These are phyloP conservation scores for Stictocephala bisonia DNA, from an alignment of 2,888 invertebrate genomes.

Conservation along the genomic window DNA sequence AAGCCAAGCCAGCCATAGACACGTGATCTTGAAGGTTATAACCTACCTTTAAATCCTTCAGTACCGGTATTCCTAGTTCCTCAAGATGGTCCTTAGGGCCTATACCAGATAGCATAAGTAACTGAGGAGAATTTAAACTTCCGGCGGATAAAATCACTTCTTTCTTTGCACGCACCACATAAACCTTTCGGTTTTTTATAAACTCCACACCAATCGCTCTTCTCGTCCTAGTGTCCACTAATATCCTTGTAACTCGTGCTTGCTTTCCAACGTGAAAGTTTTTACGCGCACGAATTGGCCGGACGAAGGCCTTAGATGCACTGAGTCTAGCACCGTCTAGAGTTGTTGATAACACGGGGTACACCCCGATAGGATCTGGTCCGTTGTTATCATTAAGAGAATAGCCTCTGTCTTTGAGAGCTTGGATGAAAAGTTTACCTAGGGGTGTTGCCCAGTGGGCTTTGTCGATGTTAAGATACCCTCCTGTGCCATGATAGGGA, in stretches of 20 bases:
- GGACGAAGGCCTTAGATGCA: slow-evolving; percentile 73
- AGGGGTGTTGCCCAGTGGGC: slow-evolving; percentile 68
- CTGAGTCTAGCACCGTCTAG: slow-evolving; percentile 73
- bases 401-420: slow-evolving; percentile 75
- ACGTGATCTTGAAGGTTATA: slow-evolving; percentile 65
- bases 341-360: slow-evolving; percentile 73
- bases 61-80: slow-evolving; percentile 63
- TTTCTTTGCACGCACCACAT: slow-evolving; percentile 72
- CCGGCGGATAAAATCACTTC: slow-evolving; percentile 90
- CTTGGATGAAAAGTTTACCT: slow-evolving; percentile 70
- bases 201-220: slow-evolving; percentile 77
- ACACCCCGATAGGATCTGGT: slow-evolving; percentile 73
- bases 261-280: slow-evolving; percentile 76
- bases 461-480: slow-evolving; percentile 72
- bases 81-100: slow-evolving; percentile 64
- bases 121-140: slow-evolving; percentile 88
- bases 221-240: slow-evolving; percentile 73
- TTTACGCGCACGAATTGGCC: slow-evolving; percentile 69
- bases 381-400: slow-evolving; percentile 77
- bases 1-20: slow-evolving; percentile 63
- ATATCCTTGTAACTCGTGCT: slow-evolving; percentile 72
- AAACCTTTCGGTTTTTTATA: slow-evolving; percentile 66
- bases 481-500: slow-evolving; percentile 71
- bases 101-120: slow-evolving; percentile 87
- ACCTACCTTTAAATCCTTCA: slow-evolving; percentile 65